Base-by-base conservation (phyloP, 2,797 vertebrate species). In the Tangara arthus region DNA sequence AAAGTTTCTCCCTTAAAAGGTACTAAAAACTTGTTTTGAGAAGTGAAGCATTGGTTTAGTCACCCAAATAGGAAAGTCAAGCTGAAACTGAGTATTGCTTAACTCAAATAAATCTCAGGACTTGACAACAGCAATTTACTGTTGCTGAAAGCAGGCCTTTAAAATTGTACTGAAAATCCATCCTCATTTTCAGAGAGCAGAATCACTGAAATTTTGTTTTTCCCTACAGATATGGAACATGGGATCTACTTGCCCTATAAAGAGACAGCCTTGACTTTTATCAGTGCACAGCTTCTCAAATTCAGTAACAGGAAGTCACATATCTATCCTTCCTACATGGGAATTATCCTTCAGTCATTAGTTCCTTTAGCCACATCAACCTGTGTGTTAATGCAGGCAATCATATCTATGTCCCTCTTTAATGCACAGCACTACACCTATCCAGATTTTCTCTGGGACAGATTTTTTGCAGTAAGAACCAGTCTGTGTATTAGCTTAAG, bases 1-100 rank as follows among this genome's bases (percentile, higher is more conserved):
- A 60, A 92, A 93, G 71, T 77, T 89, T 92, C 69, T 95, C 55
- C 93, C 91, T 89, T 93, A 93, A 91, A 94, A 95, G 94, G 91
- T 60, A 85, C 53, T 85, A 73, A 80, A 90, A 89, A 53, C 44
- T 93, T 93, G 71, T 82, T 89, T 64, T 53, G 89, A 89, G 79
- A 95, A 87, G 37, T 24, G 57, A 94, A 92, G 61, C 68, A 68
- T 11, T 61, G 46, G 52, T 94, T 94, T 85, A 91, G 84, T 91
- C 85, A 93, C 52, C 24, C 72, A 42, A 93, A 85, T 61, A 87
- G 53, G 69, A 92, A 87, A 20, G 34, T 75, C 24, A 77, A 70
- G 26, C 46, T 89, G 72, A 95, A 96, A 82, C 37, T 11, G 41
- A 77, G n/a, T 70, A 87, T 65, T 89, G 68, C 81, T 91, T 77